phyloP scores from a whole-genome alignment of 2,113 vertebrate genomes.

The Cyanocitta stelleri region DNA sequence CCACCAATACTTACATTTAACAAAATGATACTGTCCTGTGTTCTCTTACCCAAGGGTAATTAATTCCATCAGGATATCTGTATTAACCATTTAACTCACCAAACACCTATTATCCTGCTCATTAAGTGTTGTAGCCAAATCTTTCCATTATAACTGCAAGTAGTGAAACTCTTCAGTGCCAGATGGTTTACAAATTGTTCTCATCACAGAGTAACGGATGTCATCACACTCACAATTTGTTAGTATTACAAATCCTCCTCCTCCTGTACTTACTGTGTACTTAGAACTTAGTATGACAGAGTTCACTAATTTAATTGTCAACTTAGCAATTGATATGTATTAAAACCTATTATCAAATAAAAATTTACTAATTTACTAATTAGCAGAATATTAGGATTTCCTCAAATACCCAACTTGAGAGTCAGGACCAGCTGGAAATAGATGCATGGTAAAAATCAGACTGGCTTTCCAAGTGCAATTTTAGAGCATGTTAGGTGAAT shows the following conservation, averaged over 20 bases:
- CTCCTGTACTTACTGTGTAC: neutral
- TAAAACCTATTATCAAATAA: neutral
- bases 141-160: slow-evolving; percentile 41
- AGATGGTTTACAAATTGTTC: slow-evolving; percentile 60
- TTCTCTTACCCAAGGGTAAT: neutral
- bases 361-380: slow-evolving; percentile 3
- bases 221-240: slow-evolving; percentile 6
- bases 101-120: neutral
- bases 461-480: neutral
- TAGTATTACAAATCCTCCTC: neutral
- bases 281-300: neutral
- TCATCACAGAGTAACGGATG: slow-evolving; percentile 36
- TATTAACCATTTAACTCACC: slow-evolving; percentile 13
- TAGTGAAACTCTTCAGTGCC: slow-evolving; percentile 40
- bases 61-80: neutral
- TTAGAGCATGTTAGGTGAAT: neutral
- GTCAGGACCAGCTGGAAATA: neutral
- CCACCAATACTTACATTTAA: neutral
- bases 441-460: neutral
- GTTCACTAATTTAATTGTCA: neutral
- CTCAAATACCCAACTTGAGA: neutral
- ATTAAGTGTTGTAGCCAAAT: slow-evolving; percentile 32
- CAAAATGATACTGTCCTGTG: neutral
- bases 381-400: neutral
- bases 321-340: neutral